Conservation (phyloP, 2,888 invertebrate species). For the Epirrhoe alternata region DNA sequence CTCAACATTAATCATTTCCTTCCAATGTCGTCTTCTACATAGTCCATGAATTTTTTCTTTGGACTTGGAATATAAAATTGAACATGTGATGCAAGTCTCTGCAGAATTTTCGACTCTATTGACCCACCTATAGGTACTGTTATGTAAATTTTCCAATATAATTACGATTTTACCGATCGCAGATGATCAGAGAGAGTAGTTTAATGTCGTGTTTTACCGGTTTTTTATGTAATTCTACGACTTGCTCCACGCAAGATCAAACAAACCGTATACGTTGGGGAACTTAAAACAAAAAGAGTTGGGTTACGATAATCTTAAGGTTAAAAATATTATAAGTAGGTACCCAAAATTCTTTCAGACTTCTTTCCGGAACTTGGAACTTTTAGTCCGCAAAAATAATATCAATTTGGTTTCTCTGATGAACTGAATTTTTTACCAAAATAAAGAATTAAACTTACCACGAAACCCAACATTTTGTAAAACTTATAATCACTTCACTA, state of each 20-base stretch:
- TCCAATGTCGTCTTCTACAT: too few relatives aligned
- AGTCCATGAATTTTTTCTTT: too few relatives aligned
- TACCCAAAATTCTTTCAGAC: too few relatives aligned
- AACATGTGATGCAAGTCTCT: too few relatives aligned
- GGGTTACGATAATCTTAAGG: too few relatives aligned
- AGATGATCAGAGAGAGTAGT: constrained; percentile 21
- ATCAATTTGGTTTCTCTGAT: not conserved
- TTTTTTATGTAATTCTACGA: constrained; percentile 18
- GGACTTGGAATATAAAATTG: too few relatives aligned
- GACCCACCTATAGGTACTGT: not conserved
- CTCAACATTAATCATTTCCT: too few relatives aligned
- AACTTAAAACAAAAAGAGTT: not conserved
- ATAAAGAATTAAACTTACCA: constrained; percentile 44
- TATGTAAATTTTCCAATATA: constrained; percentile 5
- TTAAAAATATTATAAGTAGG: too few relatives aligned
- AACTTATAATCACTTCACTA: constrained; percentile 37
- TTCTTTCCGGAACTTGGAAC: too few relatives aligned
- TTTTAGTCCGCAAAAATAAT: too few relatives aligned
- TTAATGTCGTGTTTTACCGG: constrained; percentile 17
- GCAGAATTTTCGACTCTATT: too few relatives aligned
- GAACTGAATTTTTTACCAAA: not conserved
- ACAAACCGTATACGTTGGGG: not conserved
- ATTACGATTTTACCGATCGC: constrained; percentile 6
- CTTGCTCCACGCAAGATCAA: not conserved
- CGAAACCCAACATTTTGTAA: constrained; percentile 44